phyloP scores from a whole-genome alignment of 2,888 invertebrate species.

The Papilio protenor region DNA sequence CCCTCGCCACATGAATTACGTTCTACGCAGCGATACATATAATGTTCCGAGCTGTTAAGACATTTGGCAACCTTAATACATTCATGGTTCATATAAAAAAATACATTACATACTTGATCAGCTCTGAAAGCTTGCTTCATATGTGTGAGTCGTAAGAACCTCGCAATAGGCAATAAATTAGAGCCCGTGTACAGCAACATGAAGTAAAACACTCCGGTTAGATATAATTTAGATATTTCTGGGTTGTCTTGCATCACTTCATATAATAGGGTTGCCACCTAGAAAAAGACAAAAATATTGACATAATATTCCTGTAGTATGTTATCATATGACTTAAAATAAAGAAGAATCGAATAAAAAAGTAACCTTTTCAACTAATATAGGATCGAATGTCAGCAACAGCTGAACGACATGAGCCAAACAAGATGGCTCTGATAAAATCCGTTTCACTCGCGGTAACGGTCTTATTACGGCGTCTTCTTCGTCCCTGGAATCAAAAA shows the following conservation, averaged over 20 bases:
- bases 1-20: too few relatives aligned
- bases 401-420: constrained; percentile 98
- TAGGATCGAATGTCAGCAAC: constrained; percentile 98
- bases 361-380: constrained; percentile 92
- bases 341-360: background rate
- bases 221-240: constrained; percentile 95
- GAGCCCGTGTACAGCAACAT: constrained; percentile 99
- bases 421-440: constrained; percentile 94
- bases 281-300: constrained; percentile 34
- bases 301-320: background rate
- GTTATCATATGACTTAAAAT: background rate
- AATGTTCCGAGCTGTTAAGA: too few relatives aligned
- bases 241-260: constrained; percentile 98
- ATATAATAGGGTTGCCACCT: constrained; percentile 93
- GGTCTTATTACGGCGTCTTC: constrained; percentile 98
- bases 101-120: constrained; percentile 88
- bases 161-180: constrained; percentile 97
- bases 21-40: too few relatives aligned
- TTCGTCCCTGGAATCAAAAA: constrained; percentile 86
- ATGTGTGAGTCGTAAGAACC: constrained; percentile 97
- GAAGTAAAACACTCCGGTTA: constrained; percentile 97
- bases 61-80: too few relatives aligned
- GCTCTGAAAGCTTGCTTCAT: constrained; percentile 97
- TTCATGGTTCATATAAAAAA: background rate
- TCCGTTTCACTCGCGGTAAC: constrained; percentile 94